phyloP scores from a whole-genome alignment of 2,113 vertebrate genomes.

The Benitochromis conjunctus region DNA sequence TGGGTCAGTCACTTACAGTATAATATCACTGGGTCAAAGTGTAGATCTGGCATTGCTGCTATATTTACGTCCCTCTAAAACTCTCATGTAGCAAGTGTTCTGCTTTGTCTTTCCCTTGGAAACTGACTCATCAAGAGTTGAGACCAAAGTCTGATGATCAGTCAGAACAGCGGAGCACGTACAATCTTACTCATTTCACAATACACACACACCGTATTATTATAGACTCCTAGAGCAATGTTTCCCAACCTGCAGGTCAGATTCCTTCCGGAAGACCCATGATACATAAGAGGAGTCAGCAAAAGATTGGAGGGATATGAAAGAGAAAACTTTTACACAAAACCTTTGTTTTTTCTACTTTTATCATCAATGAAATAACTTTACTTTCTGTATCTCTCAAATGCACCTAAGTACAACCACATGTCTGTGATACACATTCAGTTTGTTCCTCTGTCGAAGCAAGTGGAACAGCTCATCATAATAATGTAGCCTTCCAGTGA shows the following conservation, averaged over 20 bases:
- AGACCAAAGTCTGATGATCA: conserved; percentile 54
- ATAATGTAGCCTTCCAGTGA: not conserved
- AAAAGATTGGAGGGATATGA: not conserved
- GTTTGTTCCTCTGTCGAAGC: not conserved
- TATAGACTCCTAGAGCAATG: not conserved
- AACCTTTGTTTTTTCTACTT: not conserved
- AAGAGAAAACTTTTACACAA: not conserved
- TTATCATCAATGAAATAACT: not conserved
- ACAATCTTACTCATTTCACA: conserved; percentile 15
- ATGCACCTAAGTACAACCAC: not conserved
- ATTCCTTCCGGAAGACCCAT: not conserved
- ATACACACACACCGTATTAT: not conserved
- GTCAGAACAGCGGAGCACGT: conserved; percentile 5
- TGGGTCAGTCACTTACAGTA: not conserved
- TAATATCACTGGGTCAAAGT: conserved; percentile 31
- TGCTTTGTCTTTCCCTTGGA: conserved; percentile 15
- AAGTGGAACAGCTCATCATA: not conserved
- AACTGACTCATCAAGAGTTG: conserved; percentile 37
- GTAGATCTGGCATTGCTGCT: not conserved
- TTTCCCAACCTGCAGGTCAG: not conserved
- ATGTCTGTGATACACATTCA: not conserved
- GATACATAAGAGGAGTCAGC: not conserved
- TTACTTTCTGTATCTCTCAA: not conserved
- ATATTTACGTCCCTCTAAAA: conserved; percentile 34
- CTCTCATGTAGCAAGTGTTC: conserved; percentile 9